These are phyloP conservation scores for Muscicapa striata DNA, from an alignment of 2,797 vertebrate species.

Conservation along the genomic window DNA sequence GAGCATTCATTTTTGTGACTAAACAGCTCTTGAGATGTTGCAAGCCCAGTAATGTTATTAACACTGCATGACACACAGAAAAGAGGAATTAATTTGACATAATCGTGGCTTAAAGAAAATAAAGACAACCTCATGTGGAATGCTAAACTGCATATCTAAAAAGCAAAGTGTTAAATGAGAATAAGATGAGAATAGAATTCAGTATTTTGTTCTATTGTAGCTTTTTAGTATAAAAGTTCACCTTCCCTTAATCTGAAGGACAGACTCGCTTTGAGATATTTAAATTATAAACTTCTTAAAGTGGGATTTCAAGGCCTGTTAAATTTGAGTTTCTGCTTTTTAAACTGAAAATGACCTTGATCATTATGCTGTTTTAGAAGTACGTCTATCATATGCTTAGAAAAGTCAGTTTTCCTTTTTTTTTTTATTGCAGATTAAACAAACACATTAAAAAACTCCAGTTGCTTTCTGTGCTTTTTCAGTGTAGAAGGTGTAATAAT, in stretches of 20 bases:
- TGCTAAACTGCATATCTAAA: slow-evolving; percentile 42
- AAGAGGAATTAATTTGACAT: slow-evolving; percentile 60
- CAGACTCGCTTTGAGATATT: slow-evolving; percentile 47
- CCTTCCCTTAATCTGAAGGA: slow-evolving; percentile 44
- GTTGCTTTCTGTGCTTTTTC: neutral
- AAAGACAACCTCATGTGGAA: slow-evolving; percentile 40
- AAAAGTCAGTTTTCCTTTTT: neutral
- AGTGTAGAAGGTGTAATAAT: neutral
- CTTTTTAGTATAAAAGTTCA: slow-evolving; percentile 26
- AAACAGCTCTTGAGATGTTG: slow-evolving; percentile 9
- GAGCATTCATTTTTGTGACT: slow-evolving; percentile 24
- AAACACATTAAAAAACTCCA: neutral
- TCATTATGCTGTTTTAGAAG: slow-evolving; percentile 40
- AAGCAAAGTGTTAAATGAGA: slow-evolving; percentile 52
- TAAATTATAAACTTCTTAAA: slow-evolving; percentile 46
- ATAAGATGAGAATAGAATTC: slow-evolving; percentile 43
- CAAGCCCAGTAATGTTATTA: slow-evolving; percentile 34
- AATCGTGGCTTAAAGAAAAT: slow-evolving; percentile 45
- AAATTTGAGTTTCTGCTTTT: slow-evolving; percentile 40
- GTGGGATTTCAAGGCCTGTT: slow-evolving; percentile 51
- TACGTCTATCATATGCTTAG: slow-evolving; percentile 24
- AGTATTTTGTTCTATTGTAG: slow-evolving; percentile 21
- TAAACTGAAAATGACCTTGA: slow-evolving; percentile 39
- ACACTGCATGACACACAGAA: neutral
- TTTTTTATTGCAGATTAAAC: slow-evolving; percentile 64